phyloP scores from a whole-genome alignment of 2,113 vertebrate species.

The Rostratula benghalensis region DNA sequence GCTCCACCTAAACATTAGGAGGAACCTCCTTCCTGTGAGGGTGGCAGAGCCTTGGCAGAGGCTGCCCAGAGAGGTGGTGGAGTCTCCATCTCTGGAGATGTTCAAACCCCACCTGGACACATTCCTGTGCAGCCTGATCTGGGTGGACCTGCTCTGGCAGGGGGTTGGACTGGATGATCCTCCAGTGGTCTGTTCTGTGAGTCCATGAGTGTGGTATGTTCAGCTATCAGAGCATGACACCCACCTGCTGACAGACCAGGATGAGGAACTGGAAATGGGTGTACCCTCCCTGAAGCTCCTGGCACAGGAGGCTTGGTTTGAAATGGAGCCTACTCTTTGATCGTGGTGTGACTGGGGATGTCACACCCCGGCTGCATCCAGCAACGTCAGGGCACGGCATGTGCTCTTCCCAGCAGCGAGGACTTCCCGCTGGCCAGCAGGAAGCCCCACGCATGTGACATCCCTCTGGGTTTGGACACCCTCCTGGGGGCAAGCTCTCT shows the following conservation, averaged over 20 bases:
- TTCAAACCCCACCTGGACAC: no score
- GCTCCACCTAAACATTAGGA: no score
- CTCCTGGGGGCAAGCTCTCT: not conserved
- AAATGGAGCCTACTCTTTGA: not conserved
- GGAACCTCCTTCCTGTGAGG: no score
- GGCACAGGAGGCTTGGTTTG: not conserved
- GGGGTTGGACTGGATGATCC: no score
- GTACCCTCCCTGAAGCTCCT: not conserved
- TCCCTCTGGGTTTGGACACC: not conserved
- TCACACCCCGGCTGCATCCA: not conserved
- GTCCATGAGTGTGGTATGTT: no score
- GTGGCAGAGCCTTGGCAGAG: no score
- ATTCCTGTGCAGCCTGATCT: no score
- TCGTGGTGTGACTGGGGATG: not conserved
- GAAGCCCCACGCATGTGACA: not conserved
- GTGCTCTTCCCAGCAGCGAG: not conserved
- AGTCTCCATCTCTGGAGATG: no score
- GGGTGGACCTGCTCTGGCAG: no score
- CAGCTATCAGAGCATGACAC: not conserved
- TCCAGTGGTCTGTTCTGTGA: no score
- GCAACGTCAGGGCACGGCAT: not conserved
- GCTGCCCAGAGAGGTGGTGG: no score
- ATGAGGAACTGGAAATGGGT: conserved; percentile 12
- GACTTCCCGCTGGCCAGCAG: not conserved
- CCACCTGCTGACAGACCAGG: not conserved